Evolutionary conservation across 2,888 invertebrate genomes (phyloP).

Genomic region (Diplazon laetatorius): DNA sequence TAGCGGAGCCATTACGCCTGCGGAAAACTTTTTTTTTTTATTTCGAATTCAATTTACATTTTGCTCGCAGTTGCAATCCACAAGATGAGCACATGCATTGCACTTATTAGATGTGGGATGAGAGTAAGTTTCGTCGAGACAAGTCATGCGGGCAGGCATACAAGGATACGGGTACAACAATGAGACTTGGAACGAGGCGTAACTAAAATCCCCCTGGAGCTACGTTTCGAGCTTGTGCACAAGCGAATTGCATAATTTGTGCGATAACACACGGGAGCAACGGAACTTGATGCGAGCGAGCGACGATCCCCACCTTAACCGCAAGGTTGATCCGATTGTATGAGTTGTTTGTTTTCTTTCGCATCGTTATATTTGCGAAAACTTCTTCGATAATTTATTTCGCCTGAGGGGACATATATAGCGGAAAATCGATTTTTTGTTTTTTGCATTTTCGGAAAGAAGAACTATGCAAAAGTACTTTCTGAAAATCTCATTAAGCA

Average conservation of each 20-base stretch:
- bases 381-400: too few species aligned
- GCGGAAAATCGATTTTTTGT: too few species aligned
- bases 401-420: too few species aligned
- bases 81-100: not conserved
- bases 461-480: too few species aligned
- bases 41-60: not conserved
- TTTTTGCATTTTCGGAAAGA: too few species aligned
- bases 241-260: slow-evolving; percentile 48
- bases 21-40: too few species aligned
- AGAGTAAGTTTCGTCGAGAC: slow-evolving; percentile 4
- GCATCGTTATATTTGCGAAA: too few species aligned
- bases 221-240: slow-evolving; percentile 34
- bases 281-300: slow-evolving; percentile 28
- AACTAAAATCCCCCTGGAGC: slow-evolving; percentile 55
- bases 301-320: slow-evolving; percentile 46
- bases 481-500: too few species aligned
- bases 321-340: slow-evolving; percentile 64
- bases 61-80: not conserved
- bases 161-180: slow-evolving; percentile 56
- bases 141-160: not conserved
- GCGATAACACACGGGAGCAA: slow-evolving; percentile 51
- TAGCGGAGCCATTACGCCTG: too few species aligned
- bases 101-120: not conserved
- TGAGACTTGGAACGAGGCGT: slow-evolving; percentile 60
- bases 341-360: slow-evolving; percentile 5